These are phyloP conservation scores for Lates calcarifer DNA, from an alignment of 2,113 vertebrate genomes.

Conservation along the genomic window DNA sequence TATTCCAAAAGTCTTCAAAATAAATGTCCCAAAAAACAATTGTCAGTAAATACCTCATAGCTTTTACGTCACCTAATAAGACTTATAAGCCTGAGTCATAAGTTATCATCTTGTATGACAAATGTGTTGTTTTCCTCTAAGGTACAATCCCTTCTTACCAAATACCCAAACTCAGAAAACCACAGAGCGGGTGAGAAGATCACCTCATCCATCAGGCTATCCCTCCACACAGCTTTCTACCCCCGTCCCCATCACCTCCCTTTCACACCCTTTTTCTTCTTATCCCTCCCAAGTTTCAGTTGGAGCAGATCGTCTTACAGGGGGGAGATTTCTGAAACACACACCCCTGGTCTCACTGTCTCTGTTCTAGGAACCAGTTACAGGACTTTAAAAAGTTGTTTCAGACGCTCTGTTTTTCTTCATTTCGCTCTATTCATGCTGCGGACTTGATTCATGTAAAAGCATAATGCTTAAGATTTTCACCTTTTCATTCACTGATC, in stretches of 20 bases:
- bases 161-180: not conserved
- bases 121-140: not conserved
- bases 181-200: not conserved
- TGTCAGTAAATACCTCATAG: not conserved
- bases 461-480: not conserved
- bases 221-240: too few species aligned
- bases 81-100: not conserved
- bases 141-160: too few species aligned
- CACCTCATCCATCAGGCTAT: constrained; percentile 1
- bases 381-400: not conserved
- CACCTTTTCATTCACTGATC: not conserved
- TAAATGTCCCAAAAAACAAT: not conserved
- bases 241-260: too few species aligned
- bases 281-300: constrained; percentile 8
- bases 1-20: not conserved
- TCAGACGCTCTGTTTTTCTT: not conserved
- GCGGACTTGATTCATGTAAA: not conserved
- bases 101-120: not conserved
- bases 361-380: not conserved
- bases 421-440: not conserved
- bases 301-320: constrained; percentile 48
- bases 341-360: not conserved
- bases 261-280: not conserved
- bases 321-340: constrained; percentile 37
- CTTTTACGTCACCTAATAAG: not conserved